Base-by-base conservation (phyloP, 2,888 invertebrate genomes). In the Eledone cirrhosa region DNA sequence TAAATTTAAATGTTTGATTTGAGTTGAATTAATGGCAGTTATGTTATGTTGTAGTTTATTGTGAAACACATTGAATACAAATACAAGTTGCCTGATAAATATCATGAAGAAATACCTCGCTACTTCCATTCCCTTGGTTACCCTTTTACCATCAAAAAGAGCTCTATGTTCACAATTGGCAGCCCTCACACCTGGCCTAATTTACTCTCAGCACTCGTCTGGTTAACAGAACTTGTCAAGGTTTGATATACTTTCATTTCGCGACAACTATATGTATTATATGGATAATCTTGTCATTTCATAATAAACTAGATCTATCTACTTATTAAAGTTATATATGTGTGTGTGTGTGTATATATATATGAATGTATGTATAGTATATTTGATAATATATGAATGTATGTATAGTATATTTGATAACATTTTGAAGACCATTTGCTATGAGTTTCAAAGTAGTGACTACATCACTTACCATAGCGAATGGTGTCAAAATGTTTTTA, bases 121-220 rank as follows among this genome's bases (percentile, higher is more conserved):
- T 78, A 86, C 24, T 81, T 89, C n/a, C 88, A 88, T 82, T 53
- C 79, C 65, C 67, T 88, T 19, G 87, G 87, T 5, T 90, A 90
- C 80, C 89, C 89, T 7, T 88, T 88, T 81, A 83, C 81, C 80
- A 86, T 90, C 47, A 86, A 87, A 16, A 87, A 87, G 79, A 88
- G 85, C 53, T 84, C 87, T 41, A 86, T 90, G 88, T 87, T 83
- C 78, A 84, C 89, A 27, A 83, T 89, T 0, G 90, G 89, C 48
- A 86, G 85, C 77, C 88, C 87, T 22, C 89, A 89, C 80, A 87
- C 87, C 29, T 90, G 89, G 89, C 89, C 89, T 8, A 78, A 85
- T 63, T 80, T 89, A 24, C 81, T 89, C 59, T 88, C 85, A 7
- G 88, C 88, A 19, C 86, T 90, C 27, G 82, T 80, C 48, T 90